These are phyloP conservation scores for Cossypha caffra DNA, from an alignment of 2,797 vertebrate species.

Conservation along the genomic window DNA sequence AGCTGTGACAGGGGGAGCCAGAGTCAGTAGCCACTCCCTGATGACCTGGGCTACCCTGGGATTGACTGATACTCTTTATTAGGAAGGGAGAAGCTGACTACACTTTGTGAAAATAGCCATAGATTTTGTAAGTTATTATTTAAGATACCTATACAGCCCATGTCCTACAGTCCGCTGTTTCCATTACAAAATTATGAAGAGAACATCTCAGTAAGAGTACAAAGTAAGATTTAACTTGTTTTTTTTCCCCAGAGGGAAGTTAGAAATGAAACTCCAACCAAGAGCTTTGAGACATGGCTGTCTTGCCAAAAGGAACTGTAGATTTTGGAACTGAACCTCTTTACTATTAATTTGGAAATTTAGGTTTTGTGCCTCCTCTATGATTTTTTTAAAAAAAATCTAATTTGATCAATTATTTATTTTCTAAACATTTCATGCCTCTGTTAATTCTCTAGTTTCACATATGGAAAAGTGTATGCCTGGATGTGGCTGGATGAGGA, in stretches of 20 bases:
- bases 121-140: background rate
- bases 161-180: background rate
- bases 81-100: background rate
- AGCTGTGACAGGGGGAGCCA: slow-evolving; percentile 25
- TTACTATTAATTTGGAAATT: background rate
- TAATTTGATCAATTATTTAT: background rate
- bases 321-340: background rate
- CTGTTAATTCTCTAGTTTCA: background rate
- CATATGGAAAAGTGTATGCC: background rate
- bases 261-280: background rate
- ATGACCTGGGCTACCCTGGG: slow-evolving; percentile 26
- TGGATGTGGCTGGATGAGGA: background rate
- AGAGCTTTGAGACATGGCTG: background rate
- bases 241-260: background rate
- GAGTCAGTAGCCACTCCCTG: slow-evolving; percentile 13
- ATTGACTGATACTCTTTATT: background rate
- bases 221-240: background rate
- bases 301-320: background rate
- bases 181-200: background rate
- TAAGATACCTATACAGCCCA: background rate
- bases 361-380: background rate
- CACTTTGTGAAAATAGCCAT: background rate
- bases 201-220: background rate
- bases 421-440: background rate
- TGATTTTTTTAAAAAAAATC: background rate